A percentile compares a stretch with the other conserved stretches of the same genome.
These are phyloP conservation scores for Andrena bicolor DNA, from an alignment of 2,888 invertebrate species.

Conservation along the genomic window DNA sequence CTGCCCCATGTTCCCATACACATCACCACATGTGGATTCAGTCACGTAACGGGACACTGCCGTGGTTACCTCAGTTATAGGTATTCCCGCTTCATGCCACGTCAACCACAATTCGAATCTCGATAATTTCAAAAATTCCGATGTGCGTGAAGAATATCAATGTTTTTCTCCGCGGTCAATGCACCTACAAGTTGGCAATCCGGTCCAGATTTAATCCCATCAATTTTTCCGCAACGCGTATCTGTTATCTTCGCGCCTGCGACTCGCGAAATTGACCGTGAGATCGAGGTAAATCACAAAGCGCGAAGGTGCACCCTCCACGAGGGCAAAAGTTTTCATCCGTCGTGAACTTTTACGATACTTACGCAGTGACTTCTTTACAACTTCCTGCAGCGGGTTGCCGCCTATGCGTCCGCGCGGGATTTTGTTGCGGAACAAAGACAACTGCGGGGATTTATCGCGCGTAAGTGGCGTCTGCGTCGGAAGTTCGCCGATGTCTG, in stretches of 20 bases:
- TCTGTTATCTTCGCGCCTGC: constrained; percentile 12
- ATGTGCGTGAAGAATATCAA: no score
- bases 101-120: no score
- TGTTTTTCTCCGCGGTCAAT: neutral
- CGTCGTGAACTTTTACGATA: constrained; percentile 61
- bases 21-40: no score
- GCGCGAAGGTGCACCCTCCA: neutral
- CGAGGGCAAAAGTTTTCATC: constrained; percentile 51
- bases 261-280: constrained; percentile 14
- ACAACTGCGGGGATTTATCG: constrained; percentile 55
- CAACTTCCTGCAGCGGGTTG: constrained; percentile 29
- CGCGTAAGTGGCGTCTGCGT: constrained; percentile 55
- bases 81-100: no score
- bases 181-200: neutral
- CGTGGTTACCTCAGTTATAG: no score
- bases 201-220: neutral
- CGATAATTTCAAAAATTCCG: no score
- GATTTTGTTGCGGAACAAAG: constrained; percentile 46
- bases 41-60: no score
- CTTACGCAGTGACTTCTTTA: constrained; percentile 63
- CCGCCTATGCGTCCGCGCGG: constrained; percentile 35
- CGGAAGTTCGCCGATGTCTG: constrained; percentile 39
- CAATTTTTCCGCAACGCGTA: neutral
- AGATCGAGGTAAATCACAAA: constrained; percentile 15
- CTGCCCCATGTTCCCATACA: no score